Evolutionary conservation across 2,113 vertebrate species (phyloP), one percentile per base, ranked within the genome.

Genomic region (Rhadina sibilatrix): DNA sequence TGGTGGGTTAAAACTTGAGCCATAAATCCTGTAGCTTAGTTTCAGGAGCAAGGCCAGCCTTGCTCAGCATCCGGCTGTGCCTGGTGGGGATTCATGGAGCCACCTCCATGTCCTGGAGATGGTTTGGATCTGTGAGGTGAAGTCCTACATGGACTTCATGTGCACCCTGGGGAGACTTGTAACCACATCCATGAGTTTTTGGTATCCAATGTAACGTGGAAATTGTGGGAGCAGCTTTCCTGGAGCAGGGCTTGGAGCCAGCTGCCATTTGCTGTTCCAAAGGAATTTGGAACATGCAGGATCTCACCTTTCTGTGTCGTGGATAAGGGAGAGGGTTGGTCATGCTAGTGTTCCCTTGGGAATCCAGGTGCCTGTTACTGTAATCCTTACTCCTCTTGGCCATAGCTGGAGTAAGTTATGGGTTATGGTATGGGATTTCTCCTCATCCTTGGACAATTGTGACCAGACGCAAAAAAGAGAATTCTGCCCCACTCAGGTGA

Each of bases 191-290:
- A 0, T 2, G 18, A 80, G 22, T 28, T 66, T 57, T 33, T 3
- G 2, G 16, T 21, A 13, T 35, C 23, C 0, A 0, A 5, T 6
- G 22, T 10, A 28, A 33, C 0, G 0, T 19, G 40, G 79, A 72
- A 52, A 42, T 33, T 1, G 2, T 21, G 69, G 35, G 24, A 42
- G 22, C 37, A 49, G 30, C 28, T 63, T 68, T 60, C 40, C 46
- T 23, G 33, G 60, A 40, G 37, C 3, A 9, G 28, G 9, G 8
- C 21, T 54, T 65, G 59, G 16, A 72, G 16, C 40, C 3, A 6
- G 37, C 30, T 86, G 56, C 30, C 10, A 5, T 50, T 74, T 70
- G 40, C 44, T 66, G 15, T 84, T 92, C 31, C 49, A 35, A 59
- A 59, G 56, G 37, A 37, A 31, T 84, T 68, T 23, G 28, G n/a